Evolutionary conservation across 1,140 invertebrate genomes (phyloP).

Genomic region (Chionoecetes opilio): DNA sequence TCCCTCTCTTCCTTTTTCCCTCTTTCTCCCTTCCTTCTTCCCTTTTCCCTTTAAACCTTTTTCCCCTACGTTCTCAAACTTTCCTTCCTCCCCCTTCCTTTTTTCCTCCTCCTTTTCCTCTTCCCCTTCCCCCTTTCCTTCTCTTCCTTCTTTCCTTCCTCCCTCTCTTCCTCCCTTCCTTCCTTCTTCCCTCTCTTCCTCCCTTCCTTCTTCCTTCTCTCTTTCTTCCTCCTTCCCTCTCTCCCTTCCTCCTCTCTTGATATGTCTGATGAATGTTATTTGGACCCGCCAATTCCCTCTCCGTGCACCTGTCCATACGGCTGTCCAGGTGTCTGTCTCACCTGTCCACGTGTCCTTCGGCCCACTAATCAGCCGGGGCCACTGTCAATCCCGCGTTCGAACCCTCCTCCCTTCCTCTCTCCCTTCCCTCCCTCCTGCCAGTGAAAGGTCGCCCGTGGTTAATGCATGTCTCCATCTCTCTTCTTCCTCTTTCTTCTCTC

Average conservation of each 20-base stretch:
- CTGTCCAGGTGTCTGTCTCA: constrained; percentile 71
- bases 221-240: no score
- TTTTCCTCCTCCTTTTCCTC: no score
- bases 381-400: constrained; percentile 36
- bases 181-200: background rate
- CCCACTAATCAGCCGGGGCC: constrained; percentile 60
- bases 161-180: background rate
- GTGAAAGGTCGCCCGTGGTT: constrained; percentile 62
- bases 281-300: constrained; percentile 64
- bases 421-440: background rate
- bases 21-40: no score
- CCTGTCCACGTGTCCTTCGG: constrained; percentile 65
- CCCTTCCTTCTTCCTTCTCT: background rate
- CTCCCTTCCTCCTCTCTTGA: no score
- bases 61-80: no score
- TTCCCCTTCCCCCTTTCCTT: background rate
- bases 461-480: constrained; percentile 40
- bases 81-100: background rate
- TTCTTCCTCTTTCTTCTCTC: background rate
- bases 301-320: constrained; percentile 66
- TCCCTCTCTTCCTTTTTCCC: no score
- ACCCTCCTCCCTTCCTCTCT: background rate
- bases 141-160: no score
- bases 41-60: no score
- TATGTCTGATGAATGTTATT: constrained; percentile 71